Evolutionary conservation across 2,888 invertebrate species (phyloP).

Genomic region (Aspidiotus destructor): DNA sequence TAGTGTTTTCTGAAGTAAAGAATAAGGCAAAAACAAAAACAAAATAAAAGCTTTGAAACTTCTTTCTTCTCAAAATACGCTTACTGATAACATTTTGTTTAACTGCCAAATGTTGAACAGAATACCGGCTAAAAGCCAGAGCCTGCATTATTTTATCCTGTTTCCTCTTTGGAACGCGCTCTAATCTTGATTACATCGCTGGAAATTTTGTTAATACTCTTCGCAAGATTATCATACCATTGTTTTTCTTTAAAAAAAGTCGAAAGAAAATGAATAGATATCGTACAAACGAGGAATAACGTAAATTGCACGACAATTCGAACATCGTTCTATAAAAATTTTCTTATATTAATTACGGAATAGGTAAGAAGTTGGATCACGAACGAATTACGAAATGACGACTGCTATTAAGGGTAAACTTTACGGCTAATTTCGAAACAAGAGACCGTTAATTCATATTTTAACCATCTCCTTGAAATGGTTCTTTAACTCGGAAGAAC

Average conservation of each 20-base stretch:
- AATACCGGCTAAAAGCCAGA: not conserved
- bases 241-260: not conserved
- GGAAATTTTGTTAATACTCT: not conserved
- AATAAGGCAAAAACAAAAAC: not conserved
- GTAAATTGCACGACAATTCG: not conserved
- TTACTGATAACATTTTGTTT: not conserved
- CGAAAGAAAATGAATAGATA: not conserved
- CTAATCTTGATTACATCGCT: not conserved
- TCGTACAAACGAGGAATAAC: not conserved
- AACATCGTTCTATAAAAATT: not conserved
- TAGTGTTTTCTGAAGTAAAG: not conserved
- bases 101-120: not conserved
- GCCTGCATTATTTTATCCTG: not conserved
- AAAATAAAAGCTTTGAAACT: not conserved
- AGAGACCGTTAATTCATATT: constrained; percentile 26
- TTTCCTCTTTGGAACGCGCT: not conserved
- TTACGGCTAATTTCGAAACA: constrained; percentile 25
- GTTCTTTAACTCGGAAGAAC: constrained; percentile 16
- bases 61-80: not conserved
- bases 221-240: not conserved
- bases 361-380: not conserved
- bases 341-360: not conserved
- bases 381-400: not conserved
- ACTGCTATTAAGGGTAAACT: constrained; percentile 24
- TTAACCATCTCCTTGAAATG: constrained; percentile 16